Evolutionary conservation across 2,888 invertebrate species (phyloP).

Genomic region (Pocota personata): DNA sequence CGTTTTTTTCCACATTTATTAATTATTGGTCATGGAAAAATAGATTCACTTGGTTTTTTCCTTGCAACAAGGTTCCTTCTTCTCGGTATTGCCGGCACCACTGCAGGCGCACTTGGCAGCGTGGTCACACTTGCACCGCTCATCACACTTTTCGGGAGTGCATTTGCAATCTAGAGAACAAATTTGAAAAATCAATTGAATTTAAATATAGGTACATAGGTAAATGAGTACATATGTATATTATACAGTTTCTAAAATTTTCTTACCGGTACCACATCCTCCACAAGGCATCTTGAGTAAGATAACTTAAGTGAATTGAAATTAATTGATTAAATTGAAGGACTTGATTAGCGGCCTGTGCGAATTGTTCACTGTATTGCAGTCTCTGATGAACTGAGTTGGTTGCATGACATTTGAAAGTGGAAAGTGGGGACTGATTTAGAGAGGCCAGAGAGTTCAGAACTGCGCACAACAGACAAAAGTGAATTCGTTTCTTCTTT

Average conservation of each 20-base stretch:
- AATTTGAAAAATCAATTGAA: slow-evolving; percentile 40
- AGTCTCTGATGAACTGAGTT: slow-evolving; percentile 46
- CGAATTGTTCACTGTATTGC: slow-evolving; percentile 13
- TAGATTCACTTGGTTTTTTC: slow-evolving; percentile 60
- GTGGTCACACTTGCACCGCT: slow-evolving; percentile 79
- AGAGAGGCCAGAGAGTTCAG: not conserved
- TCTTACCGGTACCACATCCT: slow-evolving; percentile 67
- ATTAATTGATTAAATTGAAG: slow-evolving; percentile 43
- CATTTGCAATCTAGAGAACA: slow-evolving; percentile 79
- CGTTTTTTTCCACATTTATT: not conserved
- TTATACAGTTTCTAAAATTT: not conserved
- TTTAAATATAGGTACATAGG: too few species aligned
- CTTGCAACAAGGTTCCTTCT: slow-evolving; percentile 75
- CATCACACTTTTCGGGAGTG: slow-evolving; percentile 79
- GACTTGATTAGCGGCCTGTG: not conserved
- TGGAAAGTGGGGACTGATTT: not conserved
- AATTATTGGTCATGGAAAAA: not conserved
- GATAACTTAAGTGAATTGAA: slow-evolving; percentile 26
- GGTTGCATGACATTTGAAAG: slow-evolving; percentile 23
- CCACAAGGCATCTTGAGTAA: slow-evolving; percentile 63
- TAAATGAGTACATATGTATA: too few species aligned
- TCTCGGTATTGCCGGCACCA: slow-evolving; percentile 70
- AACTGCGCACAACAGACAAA: slow-evolving; percentile 32
- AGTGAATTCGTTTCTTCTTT: slow-evolving; percentile 2
- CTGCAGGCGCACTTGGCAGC: slow-evolving; percentile 76